Evolutionary conservation across 2,888 invertebrate species (phyloP).

Genomic region (Merodon equestris): DNA sequence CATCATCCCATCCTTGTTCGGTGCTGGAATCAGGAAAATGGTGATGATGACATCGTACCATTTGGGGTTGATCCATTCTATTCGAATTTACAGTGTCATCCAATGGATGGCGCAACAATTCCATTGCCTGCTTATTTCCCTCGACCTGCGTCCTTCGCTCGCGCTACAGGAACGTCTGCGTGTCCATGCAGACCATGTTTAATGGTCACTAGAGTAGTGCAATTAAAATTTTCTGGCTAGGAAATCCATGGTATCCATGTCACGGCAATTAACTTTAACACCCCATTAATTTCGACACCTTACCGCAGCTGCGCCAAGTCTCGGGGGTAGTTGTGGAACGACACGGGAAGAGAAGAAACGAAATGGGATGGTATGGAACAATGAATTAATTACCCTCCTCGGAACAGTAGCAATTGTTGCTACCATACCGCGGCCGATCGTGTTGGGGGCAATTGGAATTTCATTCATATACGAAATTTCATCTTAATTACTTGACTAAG

Average conservation of each 20-base stretch:
- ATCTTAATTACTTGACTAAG: constrained; percentile 68
- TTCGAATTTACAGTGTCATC: constrained; percentile 64
- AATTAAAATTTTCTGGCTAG: constrained; percentile 69
- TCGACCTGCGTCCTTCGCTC: no score
- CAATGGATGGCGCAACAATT: constrained; percentile 4
- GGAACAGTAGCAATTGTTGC: constrained; percentile 57
- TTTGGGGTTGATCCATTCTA: constrained; percentile 55
- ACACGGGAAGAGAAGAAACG: no score
- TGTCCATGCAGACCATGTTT: constrained; percentile 26
- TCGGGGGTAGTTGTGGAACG: constrained; percentile 13
- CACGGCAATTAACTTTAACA: constrained; percentile 69
- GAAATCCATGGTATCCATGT: constrained; percentile 57
- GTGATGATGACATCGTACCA: constrained; percentile 35
- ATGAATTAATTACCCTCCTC: constrained; percentile 66
- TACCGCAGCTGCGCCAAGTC: constrained; percentile 9
- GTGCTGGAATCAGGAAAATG: constrained; percentile 41
- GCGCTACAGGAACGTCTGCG: no score
- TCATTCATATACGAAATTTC: constrained; percentile 68
- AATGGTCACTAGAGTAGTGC: constrained; percentile 50
- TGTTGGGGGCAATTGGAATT: constrained; percentile 64
- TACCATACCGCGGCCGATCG: constrained; percentile 36
- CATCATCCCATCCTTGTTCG: background rate
- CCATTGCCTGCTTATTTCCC: background rate
- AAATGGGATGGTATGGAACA: constrained; percentile 66
- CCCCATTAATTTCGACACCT: constrained; percentile 68